Evolutionary conservation across 2,888 invertebrate genomes (phyloP).

Genomic region (Metellina segmentata): DNA sequence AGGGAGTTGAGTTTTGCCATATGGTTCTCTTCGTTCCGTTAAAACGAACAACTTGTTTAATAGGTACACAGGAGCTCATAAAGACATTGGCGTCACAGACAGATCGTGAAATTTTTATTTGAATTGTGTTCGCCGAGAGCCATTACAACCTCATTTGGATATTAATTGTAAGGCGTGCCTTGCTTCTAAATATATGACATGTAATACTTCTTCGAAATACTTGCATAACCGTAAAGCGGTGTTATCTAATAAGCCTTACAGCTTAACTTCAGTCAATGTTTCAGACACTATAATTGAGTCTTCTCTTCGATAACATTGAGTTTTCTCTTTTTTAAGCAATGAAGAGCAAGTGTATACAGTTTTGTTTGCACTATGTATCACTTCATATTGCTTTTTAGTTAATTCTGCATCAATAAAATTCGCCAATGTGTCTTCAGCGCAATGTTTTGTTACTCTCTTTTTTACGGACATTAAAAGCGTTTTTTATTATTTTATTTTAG

Average conservation of each 20-base stretch:
- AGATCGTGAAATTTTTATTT: constrained; percentile 49
- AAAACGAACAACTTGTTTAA: too few species aligned
- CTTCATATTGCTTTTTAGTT: constrained; percentile 35
- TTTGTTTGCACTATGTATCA: constrained; percentile 22
- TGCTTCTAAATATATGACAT: too few species aligned
- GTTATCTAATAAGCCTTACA: too few species aligned
- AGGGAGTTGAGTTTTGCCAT: too few species aligned
- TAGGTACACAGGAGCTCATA: constrained; percentile 1
- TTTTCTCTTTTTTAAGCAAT: constrained; percentile 13
- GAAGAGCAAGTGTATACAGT: constrained; percentile 30
- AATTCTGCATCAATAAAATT: constrained; percentile 33
- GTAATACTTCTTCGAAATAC: too few species aligned
- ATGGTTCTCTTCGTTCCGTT: too few species aligned
- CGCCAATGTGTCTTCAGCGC: constrained; percentile 16
- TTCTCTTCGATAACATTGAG: constrained; percentile 3
- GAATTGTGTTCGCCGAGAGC: constrained; percentile 37
- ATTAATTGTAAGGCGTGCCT: not conserved
- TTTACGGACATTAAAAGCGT: too few species aligned
- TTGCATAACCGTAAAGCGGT: too few species aligned
- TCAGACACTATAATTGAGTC: too few species aligned
- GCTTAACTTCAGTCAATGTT: too few species aligned
- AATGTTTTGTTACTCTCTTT: not conserved
- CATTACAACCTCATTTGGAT: constrained; percentile 58
- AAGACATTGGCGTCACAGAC: constrained; percentile 34
- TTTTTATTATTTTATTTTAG: too few species aligned